Conservation (phyloP, 2,113 vertebrate genomes). For the Petroica traversi region DNA sequence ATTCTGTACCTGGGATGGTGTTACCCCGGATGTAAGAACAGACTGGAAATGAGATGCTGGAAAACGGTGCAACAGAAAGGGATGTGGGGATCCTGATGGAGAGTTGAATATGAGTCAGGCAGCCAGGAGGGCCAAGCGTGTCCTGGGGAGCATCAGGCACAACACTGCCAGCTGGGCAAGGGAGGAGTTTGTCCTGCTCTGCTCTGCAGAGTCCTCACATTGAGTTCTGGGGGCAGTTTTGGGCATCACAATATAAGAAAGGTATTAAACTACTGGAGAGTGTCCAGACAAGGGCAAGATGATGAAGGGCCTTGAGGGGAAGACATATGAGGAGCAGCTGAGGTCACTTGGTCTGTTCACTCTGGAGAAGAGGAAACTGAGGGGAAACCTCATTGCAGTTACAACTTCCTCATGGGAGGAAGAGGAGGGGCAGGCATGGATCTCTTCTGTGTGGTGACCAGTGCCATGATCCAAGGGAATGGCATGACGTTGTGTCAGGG, state of each 20-base stretch:
- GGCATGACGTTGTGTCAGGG: neutral
- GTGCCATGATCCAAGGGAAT: accelerated
- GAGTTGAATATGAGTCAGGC: accelerated
- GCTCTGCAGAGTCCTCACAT: neutral
- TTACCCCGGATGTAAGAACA: neutral
- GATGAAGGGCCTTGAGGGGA: neutral
- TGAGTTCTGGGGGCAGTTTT: accelerated
- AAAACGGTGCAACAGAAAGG: neutral
- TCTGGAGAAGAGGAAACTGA: neutral
- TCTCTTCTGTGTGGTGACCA: neutral
- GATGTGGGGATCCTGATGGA: accelerated
- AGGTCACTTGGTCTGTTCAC: neutral
- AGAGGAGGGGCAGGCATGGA: neutral
- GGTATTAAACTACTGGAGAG: neutral
- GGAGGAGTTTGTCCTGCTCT: neutral
- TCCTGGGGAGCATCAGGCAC: neutral
- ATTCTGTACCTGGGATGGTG: neutral
- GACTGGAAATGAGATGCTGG: neutral
- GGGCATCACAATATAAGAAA: neutral
- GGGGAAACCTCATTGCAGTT: neutral
- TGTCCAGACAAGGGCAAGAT: neutral
- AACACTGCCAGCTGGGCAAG: accelerated
- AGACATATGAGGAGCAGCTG: neutral
- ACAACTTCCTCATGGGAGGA: accelerated
- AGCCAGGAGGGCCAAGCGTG: accelerated